Base-by-base conservation (phyloP, 1,140 invertebrate genomes). In the Hylaeus volcanicus region DNA sequence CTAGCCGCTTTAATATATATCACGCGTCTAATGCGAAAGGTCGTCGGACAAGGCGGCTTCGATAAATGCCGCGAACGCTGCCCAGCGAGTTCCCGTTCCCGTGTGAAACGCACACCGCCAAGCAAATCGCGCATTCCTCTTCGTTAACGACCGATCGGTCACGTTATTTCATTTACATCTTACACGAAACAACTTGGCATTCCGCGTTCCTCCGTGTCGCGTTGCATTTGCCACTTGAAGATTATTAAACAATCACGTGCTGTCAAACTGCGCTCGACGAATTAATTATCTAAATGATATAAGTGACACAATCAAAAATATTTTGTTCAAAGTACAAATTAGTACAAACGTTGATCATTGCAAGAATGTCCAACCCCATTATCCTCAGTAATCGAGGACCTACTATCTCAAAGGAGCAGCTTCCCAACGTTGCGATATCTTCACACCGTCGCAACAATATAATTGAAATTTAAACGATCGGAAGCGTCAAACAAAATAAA, bases 101-200 rank as follows among this genome's bases (percentile, higher is more conserved):
- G 51, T 45, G 70, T 5, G 58, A 73, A 69, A 53, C 37, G 66
- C 5, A 43, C 15, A 15, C 37, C 26, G 45, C 1, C 51, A 5
- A 26, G 5, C 64, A 9, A 48, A 70, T 53, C 70, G 5, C 69
- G 45, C 45, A 74, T 68, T 60, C 9, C 72, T 51, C 64, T 61
- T 41, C 53, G 53, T 53, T 61, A 74, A 74, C 63, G 53, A 41
- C 37, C 72, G 64, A 75, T 66, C 55, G 45, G 56, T 43, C 68
- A 61, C 64, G 78, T 74, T 80, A 75, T 80, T 74, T 79, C 70
- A 79, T 79, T 79, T 74, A 73, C 69, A 73, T 63, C 58, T 73
- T 61, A 64, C 68, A 79, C 11, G 68, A 43, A 0, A 37, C 4
- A 14, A 12, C 64, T 9, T n/a, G 51, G 51, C 41, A 12, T 12